Conservation (phyloP, 2,113 vertebrate species). For the Tachuris rubrigastra region DNA sequence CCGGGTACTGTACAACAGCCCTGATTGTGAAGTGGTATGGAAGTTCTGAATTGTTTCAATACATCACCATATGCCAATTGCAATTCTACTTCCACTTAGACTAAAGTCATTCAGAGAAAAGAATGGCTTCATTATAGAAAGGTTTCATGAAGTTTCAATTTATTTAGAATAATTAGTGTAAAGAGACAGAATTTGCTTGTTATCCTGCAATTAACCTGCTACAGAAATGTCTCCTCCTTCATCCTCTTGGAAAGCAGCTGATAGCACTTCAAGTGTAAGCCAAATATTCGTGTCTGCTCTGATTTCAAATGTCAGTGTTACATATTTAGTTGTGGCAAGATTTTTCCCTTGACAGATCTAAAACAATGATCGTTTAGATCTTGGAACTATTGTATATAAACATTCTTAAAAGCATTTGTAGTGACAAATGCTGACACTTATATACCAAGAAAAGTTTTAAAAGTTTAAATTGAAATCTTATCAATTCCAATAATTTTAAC, state of each 20-base stretch:
- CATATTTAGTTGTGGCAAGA: conserved; percentile 47
- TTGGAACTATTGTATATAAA: conserved; percentile 57
- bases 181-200: conserved; percentile 29
- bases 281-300: conserved; percentile 2
- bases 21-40: background rate
- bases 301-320: conserved; percentile 43
- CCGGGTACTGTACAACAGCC: background rate
- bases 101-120: background rate
- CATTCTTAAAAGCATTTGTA: conserved; percentile 27
- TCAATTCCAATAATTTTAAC: conserved; percentile 21
- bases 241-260: background rate
- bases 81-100: background rate
- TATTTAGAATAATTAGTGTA: conserved; percentile 44
- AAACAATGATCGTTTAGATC: conserved; percentile 62
- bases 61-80: conserved; percentile 7
- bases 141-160: conserved; percentile 3
- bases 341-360: conserved; percentile 46
- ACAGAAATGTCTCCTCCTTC: conserved; percentile 18
- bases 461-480: conserved; percentile 52
- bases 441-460: background rate
- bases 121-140: conserved; percentile 24
- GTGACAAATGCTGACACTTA: conserved; percentile 55
- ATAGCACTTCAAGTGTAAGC: background rate
- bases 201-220: conserved; percentile 51
- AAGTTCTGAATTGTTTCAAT: conserved; percentile 3